Base-by-base conservation (phyloP, 1,140 invertebrate genomes). In the Lutraria rhynchaena region DNA sequence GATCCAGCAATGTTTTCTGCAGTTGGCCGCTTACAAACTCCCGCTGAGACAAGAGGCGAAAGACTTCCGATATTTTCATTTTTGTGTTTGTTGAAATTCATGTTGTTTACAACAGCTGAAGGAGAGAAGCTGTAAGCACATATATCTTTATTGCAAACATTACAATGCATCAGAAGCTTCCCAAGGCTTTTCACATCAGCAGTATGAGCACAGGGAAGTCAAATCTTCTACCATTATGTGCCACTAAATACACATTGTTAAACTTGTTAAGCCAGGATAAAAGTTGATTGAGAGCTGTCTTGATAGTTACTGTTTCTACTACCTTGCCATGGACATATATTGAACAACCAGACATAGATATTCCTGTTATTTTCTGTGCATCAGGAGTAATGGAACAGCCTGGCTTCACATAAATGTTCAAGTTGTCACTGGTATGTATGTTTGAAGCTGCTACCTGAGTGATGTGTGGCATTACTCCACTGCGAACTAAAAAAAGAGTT, bases 151-250 rank as follows among this genome's bases (percentile, higher is more conserved):
- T n/a, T n/a, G n/a, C n/a, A n/a, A n/a, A n/a, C n/a, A n/a, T n/a
- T n/a, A n/a, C n/a, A n/a, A n/a, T n/a, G n/a, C n/a, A n/a, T n/a
- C n/a, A n/a, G n/a, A n/a, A n/a, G n/a, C n/a, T n/a, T n/a, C n/a
- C n/a, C n/a, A n/a, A n/a, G n/a, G n/a, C n/a, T n/a, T n/a, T n/a
- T n/a, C n/a, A n/a, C n/a, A n/a, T n/a, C n/a, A n/a, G n/a, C n/a
- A n/a, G n/a, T n/a, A 76, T 33, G 1, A 76, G 24, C 19, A 76
- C 24, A 33, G 74, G 74, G 33, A 67, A 78, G 58, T 76, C 58
- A 69, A 82, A 82, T 55, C 27, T 67, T 3, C 70, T 27, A 13
- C 81, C 81, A 82, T 82, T 75, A 49, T 77, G 73, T 29, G 81
- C 81, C 0, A 77, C 33, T 3, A 83, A 55, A 29, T 61, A 17